Percentiles rank a stretch among this genome's conserved stretches.
These are phyloP conservation scores for Dichetophora obliterata DNA, from an alignment of 2,888 invertebrate genomes.

Conservation along the genomic window DNA sequence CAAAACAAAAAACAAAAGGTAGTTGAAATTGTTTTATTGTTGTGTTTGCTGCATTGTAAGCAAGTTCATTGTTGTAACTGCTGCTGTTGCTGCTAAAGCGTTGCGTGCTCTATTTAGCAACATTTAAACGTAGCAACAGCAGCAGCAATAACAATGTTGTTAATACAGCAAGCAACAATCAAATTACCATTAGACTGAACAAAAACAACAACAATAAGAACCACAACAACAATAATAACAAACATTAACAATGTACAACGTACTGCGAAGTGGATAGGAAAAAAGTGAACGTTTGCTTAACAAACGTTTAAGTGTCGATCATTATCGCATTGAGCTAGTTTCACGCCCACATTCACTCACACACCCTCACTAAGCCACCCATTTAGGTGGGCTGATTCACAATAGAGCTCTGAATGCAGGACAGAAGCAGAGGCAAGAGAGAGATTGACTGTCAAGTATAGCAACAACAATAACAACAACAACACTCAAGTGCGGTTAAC, in stretches of 20 bases:
- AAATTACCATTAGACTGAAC: not conserved
- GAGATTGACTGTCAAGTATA: not conserved
- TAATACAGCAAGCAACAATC: not conserved
- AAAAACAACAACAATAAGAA: not conserved
- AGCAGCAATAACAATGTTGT: not conserved
- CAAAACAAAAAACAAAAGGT: no score
- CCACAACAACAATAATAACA: not conserved
- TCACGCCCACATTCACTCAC: not conserved
- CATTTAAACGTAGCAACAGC: not conserved
- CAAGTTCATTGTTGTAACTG: no score
- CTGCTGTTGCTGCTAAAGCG: no score
- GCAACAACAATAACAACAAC: not conserved
- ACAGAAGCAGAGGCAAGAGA: not conserved
- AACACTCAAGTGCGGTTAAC: not conserved
- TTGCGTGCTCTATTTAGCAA: no score
- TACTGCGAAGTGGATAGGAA: not conserved
- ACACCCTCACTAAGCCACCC: no score
- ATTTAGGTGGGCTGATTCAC: no score
- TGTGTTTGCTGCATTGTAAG: no score
- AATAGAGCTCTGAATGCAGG: no score
- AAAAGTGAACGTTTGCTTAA: not conserved
- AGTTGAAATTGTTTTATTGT: no score
- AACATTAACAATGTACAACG: not conserved
- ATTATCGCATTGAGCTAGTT: not conserved
- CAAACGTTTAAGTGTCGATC: conserved; percentile 5